Evolutionary conservation across 2,888 invertebrate genomes (phyloP).

Genomic region (Mythimna albipuncta): DNA sequence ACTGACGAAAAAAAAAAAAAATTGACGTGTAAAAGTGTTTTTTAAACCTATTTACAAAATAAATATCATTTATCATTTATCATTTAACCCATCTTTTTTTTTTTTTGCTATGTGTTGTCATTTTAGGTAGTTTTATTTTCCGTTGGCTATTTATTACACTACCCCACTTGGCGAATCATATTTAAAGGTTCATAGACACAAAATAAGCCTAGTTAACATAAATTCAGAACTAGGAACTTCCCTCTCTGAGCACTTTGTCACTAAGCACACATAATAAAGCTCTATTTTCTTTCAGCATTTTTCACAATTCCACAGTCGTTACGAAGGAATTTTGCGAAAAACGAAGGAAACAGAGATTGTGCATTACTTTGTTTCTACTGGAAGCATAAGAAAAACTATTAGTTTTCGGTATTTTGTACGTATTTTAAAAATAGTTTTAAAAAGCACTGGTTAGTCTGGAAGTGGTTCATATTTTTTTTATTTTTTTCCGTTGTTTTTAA

Average conservation of each 20-base stretch:
- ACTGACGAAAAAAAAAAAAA: too few species aligned
- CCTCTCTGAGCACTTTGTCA: neutral
- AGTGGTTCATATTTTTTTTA: neutral
- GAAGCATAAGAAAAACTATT: neutral
- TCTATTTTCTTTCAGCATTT: slow-evolving; percentile 20
- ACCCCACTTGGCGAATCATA: too few species aligned
- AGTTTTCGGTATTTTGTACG: neutral
- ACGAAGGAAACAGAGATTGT: slow-evolving; percentile 4
- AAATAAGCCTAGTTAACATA: neutral
- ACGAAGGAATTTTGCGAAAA: slow-evolving; percentile 5
- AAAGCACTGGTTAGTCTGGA: too few species aligned
- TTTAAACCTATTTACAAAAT: too few species aligned
- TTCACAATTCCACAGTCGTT: slow-evolving; percentile 11
- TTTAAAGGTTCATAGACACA: neutral
- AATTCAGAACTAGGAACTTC: slow-evolving; percentile 6
- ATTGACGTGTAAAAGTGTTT: too few species aligned
- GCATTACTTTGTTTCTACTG: slow-evolving; percentile 2
- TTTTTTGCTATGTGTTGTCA: neutral
- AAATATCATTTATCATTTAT: too few species aligned
- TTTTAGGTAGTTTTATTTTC: neutral
- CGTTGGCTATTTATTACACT: neutral
- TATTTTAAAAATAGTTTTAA: neutral
- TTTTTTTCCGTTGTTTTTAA: too few species aligned
- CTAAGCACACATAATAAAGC: slow-evolving; percentile 7
- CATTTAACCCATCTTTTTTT: too few species aligned